Evolutionary conservation across 2,113 vertebrate genomes (phyloP).

Genomic region (Phyllopteryx taeniolatus): DNA sequence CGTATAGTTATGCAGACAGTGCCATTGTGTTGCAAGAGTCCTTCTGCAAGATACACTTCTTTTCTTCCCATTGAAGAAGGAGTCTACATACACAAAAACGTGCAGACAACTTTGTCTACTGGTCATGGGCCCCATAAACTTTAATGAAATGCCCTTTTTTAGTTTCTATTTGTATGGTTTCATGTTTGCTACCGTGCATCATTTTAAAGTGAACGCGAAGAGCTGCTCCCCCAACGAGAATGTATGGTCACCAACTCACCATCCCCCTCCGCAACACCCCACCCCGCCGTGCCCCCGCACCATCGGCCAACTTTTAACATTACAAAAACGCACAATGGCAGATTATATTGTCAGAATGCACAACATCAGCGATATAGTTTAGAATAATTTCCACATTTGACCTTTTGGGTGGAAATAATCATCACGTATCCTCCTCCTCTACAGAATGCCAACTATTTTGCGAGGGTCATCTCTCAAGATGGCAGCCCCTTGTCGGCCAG

Average conservation of each 20-base stretch:
- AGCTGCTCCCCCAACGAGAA: slow-evolving; percentile 23
- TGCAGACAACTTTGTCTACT: background rate
- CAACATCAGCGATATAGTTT: slow-evolving; percentile 25
- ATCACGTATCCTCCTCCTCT: slow-evolving; percentile 1
- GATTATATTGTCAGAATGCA: slow-evolving; percentile 36
- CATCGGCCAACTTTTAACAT: slow-evolving; percentile 50
- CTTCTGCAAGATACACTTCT: slow-evolving; percentile 38
- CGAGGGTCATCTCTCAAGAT: slow-evolving; percentile 41
- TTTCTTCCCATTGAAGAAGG: slow-evolving; percentile 12
- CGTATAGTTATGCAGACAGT: slow-evolving; percentile 12
- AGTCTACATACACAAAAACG: background rate
- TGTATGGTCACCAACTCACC: slow-evolving; percentile 21
- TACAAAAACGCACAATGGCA: slow-evolving; percentile 40
- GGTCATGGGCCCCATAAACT: background rate
- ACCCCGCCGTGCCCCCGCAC: slow-evolving; percentile 16
- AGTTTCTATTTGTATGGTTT: background rate
- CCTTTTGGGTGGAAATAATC: slow-evolving; percentile 34
- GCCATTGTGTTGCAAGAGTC: slow-evolving; percentile 29
- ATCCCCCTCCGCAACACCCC: background rate
- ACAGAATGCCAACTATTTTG: slow-evolving; percentile 51
- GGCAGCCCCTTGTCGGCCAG: slow-evolving; percentile 2
- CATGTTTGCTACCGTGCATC: slow-evolving; percentile 9
- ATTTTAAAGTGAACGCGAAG: slow-evolving; percentile 29
- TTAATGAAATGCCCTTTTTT: background rate
- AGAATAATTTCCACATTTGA: slow-evolving; percentile 47